These are phyloP conservation scores for Megamerina dolium DNA, from an alignment of 2,888 invertebrate species.

Conservation along the genomic window DNA sequence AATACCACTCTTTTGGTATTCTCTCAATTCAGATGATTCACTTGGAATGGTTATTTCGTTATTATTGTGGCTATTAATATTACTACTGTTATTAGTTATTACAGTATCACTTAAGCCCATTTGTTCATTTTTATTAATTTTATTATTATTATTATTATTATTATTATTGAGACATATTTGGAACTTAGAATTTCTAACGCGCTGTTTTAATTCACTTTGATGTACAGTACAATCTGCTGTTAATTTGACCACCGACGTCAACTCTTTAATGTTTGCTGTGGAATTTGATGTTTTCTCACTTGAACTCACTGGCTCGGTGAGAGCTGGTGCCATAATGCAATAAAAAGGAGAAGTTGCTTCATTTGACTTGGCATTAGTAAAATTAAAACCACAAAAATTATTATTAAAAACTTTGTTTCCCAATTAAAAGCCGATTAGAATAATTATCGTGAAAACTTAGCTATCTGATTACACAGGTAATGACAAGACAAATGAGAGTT, in stretches of 20 bases:
- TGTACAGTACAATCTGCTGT: too few relatives aligned
- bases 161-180: too few relatives aligned
- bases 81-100: background rate
- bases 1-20: constrained; percentile 6
- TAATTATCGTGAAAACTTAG: too few relatives aligned
- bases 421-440: too few relatives aligned
- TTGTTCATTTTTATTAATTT: constrained; percentile 6
- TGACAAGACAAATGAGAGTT: too few relatives aligned
- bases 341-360: constrained; percentile 28
- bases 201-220: too few relatives aligned
- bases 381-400: too few relatives aligned
- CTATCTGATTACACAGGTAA: too few relatives aligned
- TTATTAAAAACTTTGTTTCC: too few relatives aligned
- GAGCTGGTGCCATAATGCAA: constrained; percentile 81
- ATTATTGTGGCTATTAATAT: constrained; percentile 23
- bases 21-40: constrained; percentile 7
- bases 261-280: constrained; percentile 8
- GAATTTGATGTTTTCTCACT: constrained; percentile 38
- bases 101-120: constrained; percentile 7
- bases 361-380: constrained; percentile 26
- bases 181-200: too few relatives aligned
- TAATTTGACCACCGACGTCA: background rate
- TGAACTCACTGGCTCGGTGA: constrained; percentile 64
- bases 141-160: background rate
- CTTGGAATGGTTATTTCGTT: constrained; percentile 9